These are phyloP conservation scores for Geotrupes spiniger DNA, from an alignment of 2,888 invertebrate species.

Conservation along the genomic window DNA sequence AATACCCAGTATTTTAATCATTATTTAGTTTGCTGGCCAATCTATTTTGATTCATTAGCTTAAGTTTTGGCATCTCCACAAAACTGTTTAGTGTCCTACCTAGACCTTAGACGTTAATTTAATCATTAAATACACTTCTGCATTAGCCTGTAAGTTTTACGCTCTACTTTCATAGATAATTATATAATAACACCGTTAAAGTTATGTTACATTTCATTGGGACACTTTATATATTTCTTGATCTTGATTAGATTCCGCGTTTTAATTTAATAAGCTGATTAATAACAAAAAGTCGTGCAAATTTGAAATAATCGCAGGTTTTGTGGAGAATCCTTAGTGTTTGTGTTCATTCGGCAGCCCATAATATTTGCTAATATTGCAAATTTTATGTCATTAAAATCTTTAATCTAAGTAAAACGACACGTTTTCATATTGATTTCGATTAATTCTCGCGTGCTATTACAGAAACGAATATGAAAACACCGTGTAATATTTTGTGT, in stretches of 20 bases:
- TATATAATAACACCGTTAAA: no score
- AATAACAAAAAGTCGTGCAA: no score
- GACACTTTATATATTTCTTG: no score
- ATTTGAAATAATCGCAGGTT: constrained; percentile 14
- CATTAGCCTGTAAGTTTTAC: no score
- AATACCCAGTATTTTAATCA: constrained; percentile 44
- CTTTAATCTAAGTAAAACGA: constrained; percentile 13
- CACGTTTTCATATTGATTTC: constrained; percentile 5
- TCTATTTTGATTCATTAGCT: constrained; percentile 31
- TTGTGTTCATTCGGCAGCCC: constrained; percentile 42
- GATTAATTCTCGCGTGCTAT: neutral
- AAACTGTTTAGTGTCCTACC: constrained; percentile 21
- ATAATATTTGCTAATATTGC: constrained; percentile 28
- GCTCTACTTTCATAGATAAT: no score
- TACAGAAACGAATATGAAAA: constrained; percentile 16
- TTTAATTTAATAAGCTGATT: no score
- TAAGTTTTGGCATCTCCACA: constrained; percentile 32
- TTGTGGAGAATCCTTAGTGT: constrained; percentile 28
- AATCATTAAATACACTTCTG: constrained; percentile 1
- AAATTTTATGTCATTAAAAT: constrained; percentile 25
- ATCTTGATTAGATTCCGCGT: no score
- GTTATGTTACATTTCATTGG: no score
- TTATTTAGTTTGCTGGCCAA: constrained; percentile 30
- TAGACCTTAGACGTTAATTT: constrained; percentile 6
- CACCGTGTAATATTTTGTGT: constrained; percentile 22